A percentile compares a stretch with the other conserved stretches of the same genome.
These are phyloP conservation scores for Huso huso DNA, from an alignment of 2,797 vertebrate species.

Conservation along the genomic window DNA sequence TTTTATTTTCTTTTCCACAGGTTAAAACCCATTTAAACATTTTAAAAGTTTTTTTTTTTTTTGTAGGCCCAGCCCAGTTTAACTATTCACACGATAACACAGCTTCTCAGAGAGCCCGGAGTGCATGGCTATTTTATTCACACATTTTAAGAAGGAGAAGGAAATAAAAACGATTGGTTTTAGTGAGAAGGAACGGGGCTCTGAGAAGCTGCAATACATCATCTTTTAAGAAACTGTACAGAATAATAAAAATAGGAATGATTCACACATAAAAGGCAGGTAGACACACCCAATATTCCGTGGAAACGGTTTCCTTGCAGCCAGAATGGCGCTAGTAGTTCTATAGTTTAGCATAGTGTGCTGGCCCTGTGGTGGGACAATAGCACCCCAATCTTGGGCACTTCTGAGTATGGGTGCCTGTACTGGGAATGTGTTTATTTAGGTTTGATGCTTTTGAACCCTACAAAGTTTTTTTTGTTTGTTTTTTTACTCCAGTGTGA, in stretches of 20 bases:
- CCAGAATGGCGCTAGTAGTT: neutral
- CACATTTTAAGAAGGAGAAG: constrained; percentile 27
- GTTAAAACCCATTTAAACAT: constrained; percentile 63
- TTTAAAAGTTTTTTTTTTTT: constrained; percentile 49
- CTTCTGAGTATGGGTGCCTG: constrained; percentile 42
- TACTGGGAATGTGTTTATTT: constrained; percentile 5
- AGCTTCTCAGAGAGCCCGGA: constrained; percentile 36
- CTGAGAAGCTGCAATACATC: constrained; percentile 29
- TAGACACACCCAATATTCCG: constrained; percentile 32
- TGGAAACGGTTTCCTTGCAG: constrained; percentile 1
- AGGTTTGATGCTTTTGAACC: neutral
- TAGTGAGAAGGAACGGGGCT: constrained; percentile 19
- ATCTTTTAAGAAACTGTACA: constrained; percentile 1
- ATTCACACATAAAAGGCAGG: constrained; percentile 34
- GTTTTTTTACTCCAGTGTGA: neutral
- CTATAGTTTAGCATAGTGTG: constrained; percentile 5
- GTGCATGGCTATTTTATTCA: constrained; percentile 24
- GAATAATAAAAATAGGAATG: constrained; percentile 32
- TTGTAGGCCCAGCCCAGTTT: constrained; percentile 72
- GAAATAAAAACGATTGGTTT: constrained; percentile 25
- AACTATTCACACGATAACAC: constrained; percentile 44
- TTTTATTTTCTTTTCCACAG: constrained; percentile 54
- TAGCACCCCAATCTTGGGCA: constrained; percentile 30
- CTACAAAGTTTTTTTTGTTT: too few relatives aligned
- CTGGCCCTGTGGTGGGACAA: constrained; percentile 6